Evolutionary conservation across 1,140 invertebrate genomes (phyloP).

Genomic region (Diploscapter pachys): DNA sequence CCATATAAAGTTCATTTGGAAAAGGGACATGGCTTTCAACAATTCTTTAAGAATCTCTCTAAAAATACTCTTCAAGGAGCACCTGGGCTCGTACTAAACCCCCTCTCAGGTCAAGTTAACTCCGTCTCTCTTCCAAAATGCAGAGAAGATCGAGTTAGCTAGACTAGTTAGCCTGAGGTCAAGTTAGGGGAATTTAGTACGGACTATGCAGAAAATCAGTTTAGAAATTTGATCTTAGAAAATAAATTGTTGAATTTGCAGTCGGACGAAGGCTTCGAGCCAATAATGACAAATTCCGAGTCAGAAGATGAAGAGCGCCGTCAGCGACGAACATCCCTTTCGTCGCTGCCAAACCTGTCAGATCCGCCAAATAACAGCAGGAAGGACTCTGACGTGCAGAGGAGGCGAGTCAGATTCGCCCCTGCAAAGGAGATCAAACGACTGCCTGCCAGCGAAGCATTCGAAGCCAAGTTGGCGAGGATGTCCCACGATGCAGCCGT

Average conservation of each 20-base stretch:
- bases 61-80: too few relatives aligned
- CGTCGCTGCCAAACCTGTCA: background rate
- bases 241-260: background rate
- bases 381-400: background rate
- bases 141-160: too few relatives aligned
- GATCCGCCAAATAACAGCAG: background rate
- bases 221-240: too few relatives aligned
- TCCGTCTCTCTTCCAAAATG: too few relatives aligned
- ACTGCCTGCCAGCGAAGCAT: constrained; percentile 19
- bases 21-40: too few relatives aligned
- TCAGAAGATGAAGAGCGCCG: background rate
- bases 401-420: background rate
- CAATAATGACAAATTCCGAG: background rate
- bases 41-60: too few relatives aligned
- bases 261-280: constrained; percentile 12
- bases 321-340: constrained; percentile 8
- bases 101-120: too few relatives aligned
- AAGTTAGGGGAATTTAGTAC: too few relatives aligned
- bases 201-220: too few relatives aligned
- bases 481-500: constrained; percentile 9
- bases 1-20: too few relatives aligned
- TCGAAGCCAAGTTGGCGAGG: constrained; percentile 17
- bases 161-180: too few relatives aligned
- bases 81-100: too few relatives aligned
- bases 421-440: constrained; percentile 7